Evolutionary conservation across 2,113 vertebrate species (phyloP).

Genomic region (Bujurquina vittata): DNA sequence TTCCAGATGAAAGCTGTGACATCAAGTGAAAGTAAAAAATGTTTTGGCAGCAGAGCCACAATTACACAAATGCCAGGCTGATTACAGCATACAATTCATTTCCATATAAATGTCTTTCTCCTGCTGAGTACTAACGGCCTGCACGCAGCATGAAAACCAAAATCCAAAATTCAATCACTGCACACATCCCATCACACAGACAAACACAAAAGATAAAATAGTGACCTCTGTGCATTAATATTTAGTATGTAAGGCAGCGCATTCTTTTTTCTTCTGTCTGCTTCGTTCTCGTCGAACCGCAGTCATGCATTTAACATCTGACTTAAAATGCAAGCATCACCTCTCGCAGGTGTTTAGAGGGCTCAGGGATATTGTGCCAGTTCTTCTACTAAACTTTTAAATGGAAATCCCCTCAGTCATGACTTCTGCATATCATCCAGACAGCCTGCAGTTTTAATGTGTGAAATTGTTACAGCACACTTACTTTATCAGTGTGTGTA

Average conservation of each 20-base stretch:
- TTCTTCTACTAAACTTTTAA: not conserved
- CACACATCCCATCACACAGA: conserved; percentile 22
- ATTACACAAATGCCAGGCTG: conserved; percentile 32
- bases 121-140: conserved; percentile 6
- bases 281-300: not conserved
- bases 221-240: not conserved
- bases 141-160: not conserved
- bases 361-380: not conserved
- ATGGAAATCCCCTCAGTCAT: not conserved
- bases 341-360: not conserved
- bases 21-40: conserved; percentile 8
- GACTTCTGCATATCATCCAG: not conserved
- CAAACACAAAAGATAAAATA: conserved; percentile 13
- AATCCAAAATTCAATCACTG: conserved; percentile 16
- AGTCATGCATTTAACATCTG: not conserved
- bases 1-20: conserved; percentile 11
- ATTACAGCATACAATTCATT: conserved; percentile 36
- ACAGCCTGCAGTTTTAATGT: not conserved
- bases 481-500: not conserved
- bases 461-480: not conserved
- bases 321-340: not conserved
- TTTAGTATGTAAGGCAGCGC: not conserved
- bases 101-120: conserved; percentile 45
- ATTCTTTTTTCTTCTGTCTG: not conserved
- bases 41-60: conserved; percentile 8